Evolutionary conservation across 2,113 vertebrate species (phyloP).

Genomic region (Hydrochoerus hydrochaeris): DNA sequence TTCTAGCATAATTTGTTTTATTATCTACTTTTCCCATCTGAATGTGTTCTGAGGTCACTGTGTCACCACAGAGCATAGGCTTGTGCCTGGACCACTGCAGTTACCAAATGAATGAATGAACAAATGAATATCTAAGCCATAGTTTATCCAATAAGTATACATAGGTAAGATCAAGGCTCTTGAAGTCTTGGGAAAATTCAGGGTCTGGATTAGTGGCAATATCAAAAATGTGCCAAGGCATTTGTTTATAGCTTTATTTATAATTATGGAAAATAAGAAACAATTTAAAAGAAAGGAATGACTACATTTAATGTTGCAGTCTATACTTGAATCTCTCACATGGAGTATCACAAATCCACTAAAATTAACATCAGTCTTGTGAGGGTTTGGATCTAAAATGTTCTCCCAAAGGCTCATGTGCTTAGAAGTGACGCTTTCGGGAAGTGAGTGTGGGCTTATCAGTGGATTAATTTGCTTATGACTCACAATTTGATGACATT

Average conservation of each 20-base stretch:
- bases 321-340: not conserved
- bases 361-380: not conserved
- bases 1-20: not conserved
- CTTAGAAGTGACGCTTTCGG: not conserved
- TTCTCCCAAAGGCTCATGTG: not conserved
- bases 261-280: not conserved
- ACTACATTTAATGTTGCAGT: not conserved
- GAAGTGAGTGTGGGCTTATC: not conserved
- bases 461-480: not conserved
- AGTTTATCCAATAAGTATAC: not conserved
- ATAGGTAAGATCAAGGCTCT: not conserved
- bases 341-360: not conserved
- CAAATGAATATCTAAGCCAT: not conserved
- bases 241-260: not conserved
- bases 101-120: not conserved
- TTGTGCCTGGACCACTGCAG: not conserved
- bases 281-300: conserved; percentile 19
- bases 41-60: not conserved
- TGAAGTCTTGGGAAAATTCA: not conserved
- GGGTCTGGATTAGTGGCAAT: not conserved
- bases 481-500: not conserved
- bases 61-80: not conserved
- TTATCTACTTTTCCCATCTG: not conserved
- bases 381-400: not conserved
- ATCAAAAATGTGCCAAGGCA: not conserved